Base-by-base conservation (phyloP, 2,113 vertebrate species). In the Coryphaenoides rupestris region DNA sequence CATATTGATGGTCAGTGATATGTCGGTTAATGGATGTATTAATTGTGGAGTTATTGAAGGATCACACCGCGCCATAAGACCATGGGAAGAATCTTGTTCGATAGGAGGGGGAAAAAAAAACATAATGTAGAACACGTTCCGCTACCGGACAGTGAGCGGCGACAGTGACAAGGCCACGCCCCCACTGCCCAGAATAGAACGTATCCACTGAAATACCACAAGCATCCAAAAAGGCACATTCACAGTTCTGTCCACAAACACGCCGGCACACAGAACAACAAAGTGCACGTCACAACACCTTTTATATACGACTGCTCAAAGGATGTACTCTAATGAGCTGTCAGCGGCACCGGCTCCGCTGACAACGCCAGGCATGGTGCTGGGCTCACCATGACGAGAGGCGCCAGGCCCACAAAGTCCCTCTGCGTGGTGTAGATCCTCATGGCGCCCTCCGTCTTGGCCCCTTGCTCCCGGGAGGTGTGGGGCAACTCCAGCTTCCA, bases 401-500 rank as follows among this genome's bases (percentile, higher is more conserved):
- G 94, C 12, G 96, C 88, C 60, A 98, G 68, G 21, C 91, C 93
- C 0, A 93, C 86, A 76, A 96, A 82, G 26, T 96, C 94, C 86
- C 92, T 94, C 79, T 92, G 93, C 65, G 86, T 94, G 1, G 95
- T 87, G 1, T 93, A 94, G 84, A 98, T 93, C 83, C 90, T 91
- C 87, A 96, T 95, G 70, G 94, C 85, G 0, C 92, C 95, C 56
- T 95, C 84, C 0, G 81, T 85, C 60, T 79, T 84, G 17, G 93
- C 89, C 0, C 84, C 33, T 10, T 40, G 86, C 0, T 81, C 83
- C 66, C 69, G 78, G 21, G 80, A 63, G 1, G 76, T 87, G 0
- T 90, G 90, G 0, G 93, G 92, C 17, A 96, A 91, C 22, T 95
- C 94, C 12, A 96, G 91, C 76, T 95, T 95, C 96, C 96, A 98